These are phyloP conservation scores for Zosterops hypoxanthus DNA, from an alignment of 2,113 vertebrate genomes.

Conservation along the genomic window DNA sequence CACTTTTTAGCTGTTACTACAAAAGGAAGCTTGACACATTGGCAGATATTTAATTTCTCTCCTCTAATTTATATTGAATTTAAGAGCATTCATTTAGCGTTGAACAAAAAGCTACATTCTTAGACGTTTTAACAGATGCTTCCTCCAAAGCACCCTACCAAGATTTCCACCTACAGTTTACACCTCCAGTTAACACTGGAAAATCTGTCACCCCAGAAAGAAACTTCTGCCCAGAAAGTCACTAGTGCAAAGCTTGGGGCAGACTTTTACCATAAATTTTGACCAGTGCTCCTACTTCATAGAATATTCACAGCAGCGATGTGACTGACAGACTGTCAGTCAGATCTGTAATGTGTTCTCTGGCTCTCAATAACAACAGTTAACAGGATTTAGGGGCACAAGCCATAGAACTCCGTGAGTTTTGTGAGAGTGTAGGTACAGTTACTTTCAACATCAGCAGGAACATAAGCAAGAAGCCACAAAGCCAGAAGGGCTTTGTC, in stretches of 20 bases:
- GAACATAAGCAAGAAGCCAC: neutral
- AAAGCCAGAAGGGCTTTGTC: neutral
- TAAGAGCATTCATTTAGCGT: neutral
- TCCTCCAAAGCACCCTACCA: neutral
- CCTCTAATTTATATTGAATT: neutral
- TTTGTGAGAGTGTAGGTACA: neutral
- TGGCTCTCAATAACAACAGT: neutral
- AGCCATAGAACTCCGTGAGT: neutral
- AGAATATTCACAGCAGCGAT: neutral
- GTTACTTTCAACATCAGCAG: neutral
- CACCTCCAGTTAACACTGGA: neutral
- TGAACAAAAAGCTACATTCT: constrained; percentile 5
- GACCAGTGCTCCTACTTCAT: neutral
- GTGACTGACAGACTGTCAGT: neutral
- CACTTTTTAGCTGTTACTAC: neutral
- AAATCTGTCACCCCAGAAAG: neutral
- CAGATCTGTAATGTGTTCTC: neutral
- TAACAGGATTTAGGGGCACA: neutral
- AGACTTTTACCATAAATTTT: neutral
- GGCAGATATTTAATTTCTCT: neutral
- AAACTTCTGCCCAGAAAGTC: neutral
- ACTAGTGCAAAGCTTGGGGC: neutral
- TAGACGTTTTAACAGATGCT: neutral
- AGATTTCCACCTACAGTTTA: neutral
- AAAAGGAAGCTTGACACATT: neutral